A percentile compares a stretch with the other conserved stretches of the same genome.
Evolutionary conservation across 1,140 invertebrate species (phyloP).

Genomic region (Papilio polytes): DNA sequence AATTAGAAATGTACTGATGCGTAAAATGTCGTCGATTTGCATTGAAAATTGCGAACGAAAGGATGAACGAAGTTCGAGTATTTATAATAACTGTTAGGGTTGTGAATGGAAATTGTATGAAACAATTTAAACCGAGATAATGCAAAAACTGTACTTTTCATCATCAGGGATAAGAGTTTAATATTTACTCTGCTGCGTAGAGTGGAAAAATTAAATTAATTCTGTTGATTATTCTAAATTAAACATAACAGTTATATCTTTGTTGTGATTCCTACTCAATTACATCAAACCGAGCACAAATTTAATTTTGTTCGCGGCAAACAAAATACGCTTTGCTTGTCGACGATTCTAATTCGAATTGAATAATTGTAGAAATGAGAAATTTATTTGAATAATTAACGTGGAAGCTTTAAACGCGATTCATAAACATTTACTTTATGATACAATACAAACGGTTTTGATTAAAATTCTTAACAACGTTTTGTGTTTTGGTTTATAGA

Average conservation of each 20-base stretch:
- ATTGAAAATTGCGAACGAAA: conserved; percentile 37
- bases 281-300: conserved; percentile 5
- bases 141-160: too few relatives aligned
- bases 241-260: neutral
- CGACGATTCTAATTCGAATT: conserved; percentile 19
- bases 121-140: neutral
- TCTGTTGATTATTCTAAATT: neutral
- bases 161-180: neutral
- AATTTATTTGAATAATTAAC: conserved; percentile 25
- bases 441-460: conserved; percentile 13
- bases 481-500: neutral
- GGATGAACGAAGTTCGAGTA: conserved; percentile 5
- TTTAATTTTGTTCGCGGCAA: conserved; percentile 23
- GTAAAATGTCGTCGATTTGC: conserved; percentile 57
- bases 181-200: neutral
- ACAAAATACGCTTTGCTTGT: conserved; percentile 23
- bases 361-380: conserved; percentile 24
- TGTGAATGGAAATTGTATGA: neutral
- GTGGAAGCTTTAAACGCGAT: conserved; percentile 11
- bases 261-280: conserved; percentile 24
- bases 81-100: conserved; percentile 8
- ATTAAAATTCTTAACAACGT: conserved; percentile 19
- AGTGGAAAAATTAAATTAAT: neutral
- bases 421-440: conserved; percentile 24
- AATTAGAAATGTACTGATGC: conserved; percentile 70